phyloP scores from a whole-genome alignment of 64 coral and sea anemone genomes.

The Pachyseris speciosa region DNA sequence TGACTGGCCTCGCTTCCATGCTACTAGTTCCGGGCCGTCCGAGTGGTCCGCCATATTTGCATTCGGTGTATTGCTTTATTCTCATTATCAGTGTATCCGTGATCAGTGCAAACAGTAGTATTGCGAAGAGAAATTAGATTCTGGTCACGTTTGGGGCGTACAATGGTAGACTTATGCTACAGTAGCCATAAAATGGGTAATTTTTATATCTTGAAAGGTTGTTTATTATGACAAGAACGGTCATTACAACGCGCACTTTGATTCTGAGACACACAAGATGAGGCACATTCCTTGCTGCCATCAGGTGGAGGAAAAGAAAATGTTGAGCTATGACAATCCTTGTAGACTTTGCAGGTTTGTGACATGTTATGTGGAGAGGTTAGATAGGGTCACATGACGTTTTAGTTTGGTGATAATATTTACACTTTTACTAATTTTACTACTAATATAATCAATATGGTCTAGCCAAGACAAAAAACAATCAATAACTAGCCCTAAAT shows the following conservation, averaged over 20 bases:
- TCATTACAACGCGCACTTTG: conserved; percentile 84
- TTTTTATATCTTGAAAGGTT: conserved; percentile 39
- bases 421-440: too few species aligned
- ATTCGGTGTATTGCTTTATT: too few species aligned
- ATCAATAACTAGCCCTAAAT: too few species aligned
- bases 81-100: too few species aligned
- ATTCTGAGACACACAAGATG: conserved; percentile 73
- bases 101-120: too few species aligned
- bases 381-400: background rate
- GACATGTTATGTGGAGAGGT: background rate
- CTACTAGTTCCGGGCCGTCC: too few species aligned
- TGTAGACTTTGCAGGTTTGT: conserved; percentile 89
- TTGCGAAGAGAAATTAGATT: too few species aligned
- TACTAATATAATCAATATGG: too few species aligned
- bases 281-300: conserved; percentile 87
- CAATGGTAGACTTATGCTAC: background rate
- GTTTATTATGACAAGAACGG: conserved; percentile 83
- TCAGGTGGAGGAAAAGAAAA: conserved; percentile 17
- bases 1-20: too few species aligned
- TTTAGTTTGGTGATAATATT: background rate
- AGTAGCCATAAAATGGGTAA: background rate
- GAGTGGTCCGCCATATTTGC: too few species aligned
- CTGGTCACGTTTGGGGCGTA: too few species aligned
- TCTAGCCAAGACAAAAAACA: too few species aligned
- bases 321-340: conserved; percentile 32